Conservation (phyloP, 1,140 invertebrate species). For the Drosophila willistoni region DNA sequence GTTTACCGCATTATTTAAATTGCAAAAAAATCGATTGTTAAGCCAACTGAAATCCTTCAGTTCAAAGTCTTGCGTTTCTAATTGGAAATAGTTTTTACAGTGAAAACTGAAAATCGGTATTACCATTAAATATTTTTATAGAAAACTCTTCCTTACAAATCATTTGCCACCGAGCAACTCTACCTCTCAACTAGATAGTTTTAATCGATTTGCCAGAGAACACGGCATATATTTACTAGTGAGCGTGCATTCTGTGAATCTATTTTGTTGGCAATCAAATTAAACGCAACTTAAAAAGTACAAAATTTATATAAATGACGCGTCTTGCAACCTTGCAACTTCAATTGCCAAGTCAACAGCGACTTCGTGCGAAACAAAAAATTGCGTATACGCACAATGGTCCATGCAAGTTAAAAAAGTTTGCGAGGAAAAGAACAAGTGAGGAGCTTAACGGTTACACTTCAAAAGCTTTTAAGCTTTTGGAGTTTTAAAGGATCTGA, state of each 20-base stretch:
- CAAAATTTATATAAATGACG: not conserved
- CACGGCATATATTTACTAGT: too few relatives aligned
- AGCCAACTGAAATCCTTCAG: not conserved
- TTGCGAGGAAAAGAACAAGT: too few relatives aligned
- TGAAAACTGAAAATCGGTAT: not conserved
- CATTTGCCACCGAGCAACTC: not conserved
- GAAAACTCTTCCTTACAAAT: too few relatives aligned
- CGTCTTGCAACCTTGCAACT: not conserved
- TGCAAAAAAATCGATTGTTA: not conserved
- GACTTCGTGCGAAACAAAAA: not conserved
- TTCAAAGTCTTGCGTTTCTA: not conserved
- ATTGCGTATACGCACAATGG: conserved; percentile 1
- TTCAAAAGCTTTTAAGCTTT: too few relatives aligned
- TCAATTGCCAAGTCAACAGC: not conserved
- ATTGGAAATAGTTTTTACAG: not conserved
- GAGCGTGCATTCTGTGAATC: not conserved
- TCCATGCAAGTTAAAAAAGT: not conserved
- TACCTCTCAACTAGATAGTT: not conserved
- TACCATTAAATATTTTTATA: not conserved
- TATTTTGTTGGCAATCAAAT: not conserved
- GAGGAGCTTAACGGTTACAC: not conserved
- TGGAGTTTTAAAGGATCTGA: too few relatives aligned
- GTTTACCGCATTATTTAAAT: not conserved
- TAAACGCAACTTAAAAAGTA: not conserved
- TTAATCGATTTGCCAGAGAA: not conserved